Evolutionary conservation across 1,140 invertebrate genomes (phyloP).

Genomic region (Diploscapter pachys): DNA sequence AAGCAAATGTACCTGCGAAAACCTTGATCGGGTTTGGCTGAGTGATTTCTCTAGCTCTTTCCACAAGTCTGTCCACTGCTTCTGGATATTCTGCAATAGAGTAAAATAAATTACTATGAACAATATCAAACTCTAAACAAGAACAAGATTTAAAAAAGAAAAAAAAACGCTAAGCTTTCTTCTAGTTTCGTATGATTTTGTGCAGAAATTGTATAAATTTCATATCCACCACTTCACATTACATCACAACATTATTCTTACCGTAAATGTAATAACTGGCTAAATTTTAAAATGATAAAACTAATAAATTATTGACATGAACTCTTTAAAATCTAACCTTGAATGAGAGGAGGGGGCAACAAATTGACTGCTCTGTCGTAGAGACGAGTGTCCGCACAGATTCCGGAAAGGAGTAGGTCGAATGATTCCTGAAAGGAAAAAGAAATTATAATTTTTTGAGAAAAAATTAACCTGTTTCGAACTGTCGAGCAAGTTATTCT

Average conservation of each 20-base stretch:
- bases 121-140: background rate
- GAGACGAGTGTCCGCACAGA: slow-evolving; percentile 81
- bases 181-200: too few species aligned
- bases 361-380: slow-evolving; percentile 83
- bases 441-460: too few species aligned
- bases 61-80: slow-evolving; percentile 62
- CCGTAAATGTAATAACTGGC: slow-evolving; percentile 49
- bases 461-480: slow-evolving; percentile 68
- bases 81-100: slow-evolving; percentile 61
- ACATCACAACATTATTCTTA: slow-evolving; percentile 36
- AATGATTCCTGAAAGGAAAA: slow-evolving; percentile 81
- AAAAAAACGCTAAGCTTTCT: slow-evolving; percentile 18
- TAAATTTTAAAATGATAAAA: slow-evolving; percentile 19
- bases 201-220: too few species aligned
- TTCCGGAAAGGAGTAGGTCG: slow-evolving; percentile 86
- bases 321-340: slow-evolving; percentile 64
- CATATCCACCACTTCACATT: too few species aligned
- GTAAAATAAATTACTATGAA: background rate
- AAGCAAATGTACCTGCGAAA: slow-evolving; percentile 68
- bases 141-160: background rate
- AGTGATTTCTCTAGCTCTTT: slow-evolving; percentile 79
- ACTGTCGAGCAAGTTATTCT: slow-evolving; percentile 95
- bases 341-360: slow-evolving; percentile 79
- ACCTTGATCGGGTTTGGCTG: slow-evolving; percentile 72
- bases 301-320: too few species aligned